Base-by-base conservation (phyloP, 1,140 invertebrate species). In the Diachasma alloeum region DNA sequence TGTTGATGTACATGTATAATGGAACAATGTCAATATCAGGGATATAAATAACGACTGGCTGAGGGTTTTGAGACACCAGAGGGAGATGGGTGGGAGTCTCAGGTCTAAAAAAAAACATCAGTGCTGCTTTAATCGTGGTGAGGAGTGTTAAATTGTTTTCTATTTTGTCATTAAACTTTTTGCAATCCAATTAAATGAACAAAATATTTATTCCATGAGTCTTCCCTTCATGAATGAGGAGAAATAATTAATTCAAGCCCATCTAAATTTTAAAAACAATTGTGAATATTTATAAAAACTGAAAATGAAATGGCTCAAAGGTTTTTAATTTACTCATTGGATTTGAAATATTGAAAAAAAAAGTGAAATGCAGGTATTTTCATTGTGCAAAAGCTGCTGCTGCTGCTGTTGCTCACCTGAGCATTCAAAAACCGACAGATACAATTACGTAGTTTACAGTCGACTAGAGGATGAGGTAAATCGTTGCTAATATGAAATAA, bases 21-120 rank as follows among this genome's bases (percentile, higher is more conserved):
- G 15, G 69, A 71, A 71, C 69, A 71, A 71, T 71, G 69, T 71
- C 69, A 71, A 71, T 71, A 42, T 71, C 46, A 71, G 13, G 44
- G 69, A 22, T 71, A 71, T 48, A 71, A 71, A 71, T 71, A 71
- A 19, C 24, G 24, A 71, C 46, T 71, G 42, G 69, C n/a, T 24
- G 46, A 26, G 39, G 31, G 26, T 71, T 46, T 44, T 46, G 46
- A 46, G 37, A 48, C 19, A 71, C 15, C 39, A 46, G 24, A 71
- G 67, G 39, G 19, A 15, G 39, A 69, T 39, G 19, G 37, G 15
- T 69, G 37, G 39, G 26, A 13, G 19, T 36, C 26, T 42, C 19
- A 39, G 69, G 39, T 71, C 19, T 26, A 63, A 24, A 63, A 63
- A 63, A 63, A 26, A 63, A 26, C 22, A 63, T 63, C 24, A 63